These are phyloP conservation scores for Lepetodrilus schrolli DNA, from an alignment of 2,888 invertebrate species.

Conservation along the genomic window DNA sequence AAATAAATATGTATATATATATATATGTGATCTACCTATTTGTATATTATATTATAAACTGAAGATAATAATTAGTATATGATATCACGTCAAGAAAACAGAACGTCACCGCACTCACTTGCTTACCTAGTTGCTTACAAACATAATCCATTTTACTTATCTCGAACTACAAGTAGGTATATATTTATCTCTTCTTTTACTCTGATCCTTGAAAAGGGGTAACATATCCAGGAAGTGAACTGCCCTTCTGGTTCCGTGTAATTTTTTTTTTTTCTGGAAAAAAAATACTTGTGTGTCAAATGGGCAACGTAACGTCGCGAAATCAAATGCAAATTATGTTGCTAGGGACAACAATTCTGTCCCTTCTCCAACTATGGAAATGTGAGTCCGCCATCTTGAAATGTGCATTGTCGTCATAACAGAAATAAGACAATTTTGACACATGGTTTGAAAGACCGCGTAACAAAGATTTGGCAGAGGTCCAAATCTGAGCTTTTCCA, in stretches of 20 bases:
- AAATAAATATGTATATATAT: background rate
- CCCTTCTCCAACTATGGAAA: background rate
- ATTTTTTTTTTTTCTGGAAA: too few relatives aligned
- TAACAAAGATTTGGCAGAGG: conserved; percentile 12
- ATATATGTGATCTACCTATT: background rate
- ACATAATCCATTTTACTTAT: background rate
- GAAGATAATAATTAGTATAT: background rate
- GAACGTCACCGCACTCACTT: conserved; percentile 2
- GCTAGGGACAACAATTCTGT: background rate
- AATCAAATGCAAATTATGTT: conserved; percentile 17
- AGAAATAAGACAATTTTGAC: conserved; percentile 14
- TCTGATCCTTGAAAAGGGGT: background rate
- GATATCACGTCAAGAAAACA: conserved; percentile 8
- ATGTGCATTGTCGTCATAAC: background rate
- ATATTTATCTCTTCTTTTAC: background rate
- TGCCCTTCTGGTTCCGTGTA: too few relatives aligned
- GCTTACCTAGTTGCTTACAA: background rate
- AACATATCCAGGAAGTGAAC: background rate
- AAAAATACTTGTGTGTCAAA: background rate
- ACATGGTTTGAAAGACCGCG: conserved; percentile 11
- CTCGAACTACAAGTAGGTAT: background rate
- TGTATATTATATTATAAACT: background rate
- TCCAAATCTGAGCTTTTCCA: conserved; percentile 5
- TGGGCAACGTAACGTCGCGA: background rate
- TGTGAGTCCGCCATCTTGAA: conserved; percentile 1